A percentile compares a stretch with the other conserved stretches of the same genome.
These are phyloP conservation scores for Spodoptera picta DNA, from an alignment of 2,888 invertebrate genomes.

Conservation along the genomic window DNA sequence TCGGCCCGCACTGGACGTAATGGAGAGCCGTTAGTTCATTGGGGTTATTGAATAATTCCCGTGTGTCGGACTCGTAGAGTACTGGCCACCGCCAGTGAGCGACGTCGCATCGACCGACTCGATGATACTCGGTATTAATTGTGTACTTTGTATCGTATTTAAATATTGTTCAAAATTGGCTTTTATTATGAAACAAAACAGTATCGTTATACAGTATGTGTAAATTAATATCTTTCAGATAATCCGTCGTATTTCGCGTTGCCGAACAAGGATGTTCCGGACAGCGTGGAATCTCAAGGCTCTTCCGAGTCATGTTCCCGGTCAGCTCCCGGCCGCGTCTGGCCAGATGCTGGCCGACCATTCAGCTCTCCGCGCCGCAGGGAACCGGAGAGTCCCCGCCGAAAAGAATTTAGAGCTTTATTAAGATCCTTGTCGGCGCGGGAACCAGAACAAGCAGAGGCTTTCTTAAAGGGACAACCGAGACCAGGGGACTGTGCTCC, in stretches of 20 bases:
- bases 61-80: conserved; percentile 68
- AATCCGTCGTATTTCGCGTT: conserved; percentile 94
- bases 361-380: conserved; percentile 77
- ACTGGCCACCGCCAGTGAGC: conserved; percentile 61
- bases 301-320: conserved; percentile 89
- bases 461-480: conserved; percentile 91
- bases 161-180: conserved; percentile 1
- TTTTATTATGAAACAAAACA: background rate
- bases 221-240: conserved; percentile 87
- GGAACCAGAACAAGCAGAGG: conserved; percentile 90
- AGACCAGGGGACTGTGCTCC: conserved; percentile 91
- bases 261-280: conserved; percentile 85
- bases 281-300: conserved; percentile 68
- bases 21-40: conserved; percentile 86
- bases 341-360: conserved; percentile 80
- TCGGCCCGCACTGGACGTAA: conserved; percentile 79
- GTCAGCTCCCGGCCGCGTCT: conserved; percentile 91
- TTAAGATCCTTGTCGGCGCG: conserved; percentile 91
- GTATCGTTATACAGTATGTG: conserved; percentile 17
- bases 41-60: conserved; percentile 87
- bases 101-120: conserved; percentile 54
- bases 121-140: conserved; percentile 68
- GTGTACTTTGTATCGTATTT: conserved; percentile 36
- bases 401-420: conserved; percentile 89
- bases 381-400: conserved; percentile 81